phyloP scores from a whole-genome alignment of 2,797 vertebrate genomes.

The Pempheris klunzingeri region DNA sequence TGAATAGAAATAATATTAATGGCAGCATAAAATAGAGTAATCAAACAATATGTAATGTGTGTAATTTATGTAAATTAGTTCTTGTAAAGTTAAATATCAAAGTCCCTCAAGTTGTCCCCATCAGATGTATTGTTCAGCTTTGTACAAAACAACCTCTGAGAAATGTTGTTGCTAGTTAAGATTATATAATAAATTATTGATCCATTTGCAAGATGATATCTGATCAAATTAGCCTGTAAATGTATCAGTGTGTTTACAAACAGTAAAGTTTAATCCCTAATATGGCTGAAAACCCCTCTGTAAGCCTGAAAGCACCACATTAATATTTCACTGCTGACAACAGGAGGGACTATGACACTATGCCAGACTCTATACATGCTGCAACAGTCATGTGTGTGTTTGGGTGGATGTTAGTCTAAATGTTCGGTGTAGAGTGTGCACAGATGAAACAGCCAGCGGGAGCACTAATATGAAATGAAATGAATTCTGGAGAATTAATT shows the following conservation, averaged over 20 bases:
- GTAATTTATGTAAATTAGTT: background rate
- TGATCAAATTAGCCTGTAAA: conserved; percentile 6
- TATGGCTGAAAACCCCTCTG: background rate
- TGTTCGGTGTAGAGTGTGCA: background rate
- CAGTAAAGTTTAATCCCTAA: background rate
- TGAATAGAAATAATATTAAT: background rate
- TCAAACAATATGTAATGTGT: background rate
- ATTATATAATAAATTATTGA: conserved; percentile 1
- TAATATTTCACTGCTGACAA: conserved; percentile 16
- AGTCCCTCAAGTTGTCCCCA: background rate
- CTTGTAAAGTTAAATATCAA: background rate
- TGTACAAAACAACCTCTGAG: background rate
- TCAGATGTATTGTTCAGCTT: background rate
- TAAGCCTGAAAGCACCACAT: conserved; percentile 2
- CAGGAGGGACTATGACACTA: background rate
- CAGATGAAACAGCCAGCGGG: conserved; percentile 54
- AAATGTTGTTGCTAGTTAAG: background rate
- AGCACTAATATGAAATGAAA: conserved; percentile 63
- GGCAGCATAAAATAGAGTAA: background rate
- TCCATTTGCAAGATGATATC: background rate
- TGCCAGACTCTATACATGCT: background rate
- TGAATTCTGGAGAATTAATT: conserved; percentile 74
- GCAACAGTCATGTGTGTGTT: conserved; percentile 2
- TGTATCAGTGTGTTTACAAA: background rate
- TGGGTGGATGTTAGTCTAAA: background rate